These are phyloP conservation scores for Leptura quadrifasciata DNA, from an alignment of 2,888 invertebrate genomes.

Conservation along the genomic window DNA sequence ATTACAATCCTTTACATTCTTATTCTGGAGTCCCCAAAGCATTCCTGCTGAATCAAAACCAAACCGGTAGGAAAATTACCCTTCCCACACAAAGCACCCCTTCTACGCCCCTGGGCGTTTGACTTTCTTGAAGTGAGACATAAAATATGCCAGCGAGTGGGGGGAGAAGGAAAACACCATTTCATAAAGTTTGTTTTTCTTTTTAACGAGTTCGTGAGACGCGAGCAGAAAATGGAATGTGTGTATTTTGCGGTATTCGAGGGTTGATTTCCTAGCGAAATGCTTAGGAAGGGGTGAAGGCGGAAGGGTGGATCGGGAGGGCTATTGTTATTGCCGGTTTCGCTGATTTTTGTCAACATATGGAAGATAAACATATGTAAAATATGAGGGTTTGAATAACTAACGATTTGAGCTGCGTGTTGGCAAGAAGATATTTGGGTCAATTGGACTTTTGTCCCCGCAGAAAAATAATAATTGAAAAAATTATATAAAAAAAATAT, in stretches of 20 bases:
- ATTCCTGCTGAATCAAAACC: too few species aligned
- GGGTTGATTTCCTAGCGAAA: neutral
- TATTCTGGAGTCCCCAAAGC: too few species aligned
- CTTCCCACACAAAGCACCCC: neutral
- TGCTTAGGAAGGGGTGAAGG: neutral
- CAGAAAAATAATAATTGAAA: too few species aligned
- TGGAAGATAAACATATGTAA: conserved; percentile 4
- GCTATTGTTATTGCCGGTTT: conserved; percentile 9
- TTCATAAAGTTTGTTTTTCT: conserved; percentile 38
- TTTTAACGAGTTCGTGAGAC: conserved; percentile 33
- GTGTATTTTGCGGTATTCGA: conserved; percentile 12
- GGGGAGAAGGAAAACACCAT: conserved; percentile 6
- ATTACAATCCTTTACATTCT: too few species aligned
- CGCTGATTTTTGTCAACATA: conserved; percentile 14
- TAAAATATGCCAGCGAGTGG: conserved; percentile 14
- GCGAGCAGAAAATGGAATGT: conserved; percentile 27
- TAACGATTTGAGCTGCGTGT: neutral
- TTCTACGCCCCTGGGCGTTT: neutral
- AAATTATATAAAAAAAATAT: too few species aligned
- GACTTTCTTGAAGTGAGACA: conserved; percentile 1
- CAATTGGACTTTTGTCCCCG: neutral
- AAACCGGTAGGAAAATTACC: too few species aligned
- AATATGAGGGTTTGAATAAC: neutral
- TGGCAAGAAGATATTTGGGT: neutral
- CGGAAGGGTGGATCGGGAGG: neutral